phyloP scores from a whole-genome alignment of 2,113 vertebrate species.

The Rhynchomys soricoides region DNA sequence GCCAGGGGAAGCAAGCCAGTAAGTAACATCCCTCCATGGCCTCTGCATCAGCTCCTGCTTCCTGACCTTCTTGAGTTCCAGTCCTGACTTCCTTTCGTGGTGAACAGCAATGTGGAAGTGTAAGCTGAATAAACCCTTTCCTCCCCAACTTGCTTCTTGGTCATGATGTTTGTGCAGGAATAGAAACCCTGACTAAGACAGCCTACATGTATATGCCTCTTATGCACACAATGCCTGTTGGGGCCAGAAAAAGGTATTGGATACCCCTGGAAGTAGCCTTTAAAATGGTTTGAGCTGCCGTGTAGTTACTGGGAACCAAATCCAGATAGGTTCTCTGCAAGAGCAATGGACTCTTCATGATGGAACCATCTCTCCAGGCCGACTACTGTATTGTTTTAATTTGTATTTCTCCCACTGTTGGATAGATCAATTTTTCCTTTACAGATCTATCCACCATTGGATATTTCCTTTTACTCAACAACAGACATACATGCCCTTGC shows the following conservation, averaged over 20 bases:
- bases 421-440: neutral
- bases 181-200: too few species aligned
- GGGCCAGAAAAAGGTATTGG: neutral
- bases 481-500: neutral
- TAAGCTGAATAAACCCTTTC: too few species aligned
- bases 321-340: neutral
- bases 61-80: too few species aligned
- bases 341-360: neutral
- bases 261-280: neutral
- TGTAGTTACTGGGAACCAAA: neutral
- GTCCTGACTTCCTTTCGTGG: too few species aligned
- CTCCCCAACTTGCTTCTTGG: too few species aligned
- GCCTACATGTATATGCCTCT: neutral
- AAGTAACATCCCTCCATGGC: too few species aligned
- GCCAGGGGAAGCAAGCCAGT: too few species aligned
- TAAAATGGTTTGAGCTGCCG: neutral
- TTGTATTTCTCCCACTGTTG: neutral
- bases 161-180: too few species aligned
- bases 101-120: too few species aligned
- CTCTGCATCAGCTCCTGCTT: too few species aligned
- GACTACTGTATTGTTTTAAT: neutral
- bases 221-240: neutral
- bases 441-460: conserved; percentile 3
- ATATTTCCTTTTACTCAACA: conserved; percentile 18
- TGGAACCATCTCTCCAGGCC: neutral